phyloP scores from a whole-genome alignment of 2,113 vertebrate species.

The Trichomycterus rosablanca region DNA sequence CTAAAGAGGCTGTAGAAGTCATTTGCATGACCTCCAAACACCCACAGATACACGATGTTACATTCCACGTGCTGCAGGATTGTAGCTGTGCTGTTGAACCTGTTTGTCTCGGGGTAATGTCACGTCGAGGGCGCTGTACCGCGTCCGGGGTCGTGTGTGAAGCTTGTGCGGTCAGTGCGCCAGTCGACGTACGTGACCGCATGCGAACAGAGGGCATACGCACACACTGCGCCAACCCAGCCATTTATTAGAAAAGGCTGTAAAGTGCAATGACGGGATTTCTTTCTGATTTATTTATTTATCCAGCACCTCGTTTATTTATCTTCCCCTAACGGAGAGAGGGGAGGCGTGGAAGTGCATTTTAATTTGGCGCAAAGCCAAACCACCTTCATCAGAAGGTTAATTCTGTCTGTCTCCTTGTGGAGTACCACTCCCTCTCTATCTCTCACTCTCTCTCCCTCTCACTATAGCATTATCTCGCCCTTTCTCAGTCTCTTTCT shows the following conservation, averaged over 20 bases:
- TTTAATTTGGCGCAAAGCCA: constrained; percentile 43
- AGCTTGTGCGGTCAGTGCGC: background rate
- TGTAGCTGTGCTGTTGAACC: constrained; percentile 5
- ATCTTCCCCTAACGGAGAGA: constrained; percentile 23
- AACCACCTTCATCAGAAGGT: constrained; percentile 49
- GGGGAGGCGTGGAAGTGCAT: constrained; percentile 42
- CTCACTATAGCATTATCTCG: no score
- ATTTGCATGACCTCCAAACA: constrained; percentile 13
- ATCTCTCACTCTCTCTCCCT: background rate
- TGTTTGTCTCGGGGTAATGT: constrained; percentile 11
- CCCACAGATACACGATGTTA: constrained; percentile 16
- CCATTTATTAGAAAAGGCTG: constrained; percentile 14
- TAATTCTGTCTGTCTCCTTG: constrained; percentile 48
- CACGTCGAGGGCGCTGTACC: constrained; percentile 5
- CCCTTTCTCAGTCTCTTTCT: background rate
- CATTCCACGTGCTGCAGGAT: background rate
- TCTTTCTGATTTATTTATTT: constrained; percentile 40
- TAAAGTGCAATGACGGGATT: constrained; percentile 34
- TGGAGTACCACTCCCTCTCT: constrained; percentile 26
- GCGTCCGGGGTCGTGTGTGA: constrained; percentile 11
- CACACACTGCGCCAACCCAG: background rate
- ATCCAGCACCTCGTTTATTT: constrained; percentile 37
- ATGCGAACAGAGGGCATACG: no score
- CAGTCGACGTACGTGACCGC: no score
- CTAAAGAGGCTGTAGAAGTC: constrained; percentile 17